Evolutionary conservation across 2,888 invertebrate species (phyloP), one percentile per base, ranked within the genome.

Genomic region (Melikaiella ostensackeni): DNA sequence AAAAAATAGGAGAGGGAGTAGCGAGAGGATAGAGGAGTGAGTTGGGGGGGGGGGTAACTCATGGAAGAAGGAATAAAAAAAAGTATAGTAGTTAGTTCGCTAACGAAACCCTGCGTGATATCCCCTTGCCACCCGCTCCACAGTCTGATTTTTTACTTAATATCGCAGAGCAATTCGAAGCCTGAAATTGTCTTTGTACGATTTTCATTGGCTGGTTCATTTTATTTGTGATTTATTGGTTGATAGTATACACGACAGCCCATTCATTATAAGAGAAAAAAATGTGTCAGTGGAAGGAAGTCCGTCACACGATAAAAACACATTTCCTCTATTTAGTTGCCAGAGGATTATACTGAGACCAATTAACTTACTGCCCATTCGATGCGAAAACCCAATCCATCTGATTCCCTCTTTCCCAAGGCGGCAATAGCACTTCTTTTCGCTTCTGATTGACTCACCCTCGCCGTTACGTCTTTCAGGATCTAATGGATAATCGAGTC

Each of bases 281-380:
- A 70, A 50, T 19, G 50, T 66, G 46, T 66, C 42, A 46, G 66
- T 66, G 24, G 27, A 42, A 46, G 46, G 16, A 66, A 46, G 19
- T 16, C 24, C 27, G 50, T 70, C 46, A 33, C n/a, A 27, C 70
- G 50, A 33, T 70, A 70, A 70, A 70, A 70, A 46, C 30, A 70
- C 27, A 33, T 70, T 50, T 50, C 30, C 46, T 70, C 70, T 30
- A 50, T 70, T 70, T 70, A 70, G 70, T 46, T 50, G 19, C 50
- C 70, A 46, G 27, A 70, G 70, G 30, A 70, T 70, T 30, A 50
- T n/a, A 70, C 46, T 30, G 66, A 70, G 70, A 33, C 70, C 70
- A 70, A 70, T 70, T 70, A 70, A 70, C 70, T 50, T 70, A 70
- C 70, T 70, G 70, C 50, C 27, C 70, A 46, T 46, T 30, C 70